Evolutionary conservation across 2,113 vertebrate species (phyloP).

Genomic region (Xenotilapia leptura): DNA sequence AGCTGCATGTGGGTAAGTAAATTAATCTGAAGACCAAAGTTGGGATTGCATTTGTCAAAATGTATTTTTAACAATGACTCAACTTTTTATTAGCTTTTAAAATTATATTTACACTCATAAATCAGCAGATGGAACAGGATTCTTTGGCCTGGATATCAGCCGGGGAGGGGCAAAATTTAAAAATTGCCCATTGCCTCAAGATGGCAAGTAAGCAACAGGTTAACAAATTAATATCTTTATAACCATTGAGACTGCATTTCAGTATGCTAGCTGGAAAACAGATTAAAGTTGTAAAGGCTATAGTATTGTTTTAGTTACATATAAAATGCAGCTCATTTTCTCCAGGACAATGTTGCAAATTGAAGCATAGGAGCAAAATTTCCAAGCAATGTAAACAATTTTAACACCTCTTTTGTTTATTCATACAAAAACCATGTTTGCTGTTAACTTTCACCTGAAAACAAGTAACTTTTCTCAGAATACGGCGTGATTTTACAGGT

Average conservation of each 20-base stretch:
- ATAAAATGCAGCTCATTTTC: neutral
- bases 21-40: neutral
- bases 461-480: neutral
- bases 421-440: neutral
- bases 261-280: neutral
- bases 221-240: neutral
- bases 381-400: neutral
- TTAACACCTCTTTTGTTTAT: neutral
- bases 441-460: neutral
- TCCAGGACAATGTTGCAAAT: neutral
- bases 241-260: neutral
- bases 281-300: neutral
- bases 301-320: neutral
- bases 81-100: neutral
- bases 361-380: neutral
- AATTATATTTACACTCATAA: fast-evolving
- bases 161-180: fast-evolving
- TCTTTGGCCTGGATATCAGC: neutral
- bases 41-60: neutral
- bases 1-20: neutral
- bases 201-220: neutral
- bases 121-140: fast-evolving
- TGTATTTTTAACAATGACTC: fast-evolving
- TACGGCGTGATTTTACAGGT: neutral
- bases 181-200: neutral